phyloP scores from a whole-genome alignment of 2,888 invertebrate species.

The Meiosimyza decipiens region DNA sequence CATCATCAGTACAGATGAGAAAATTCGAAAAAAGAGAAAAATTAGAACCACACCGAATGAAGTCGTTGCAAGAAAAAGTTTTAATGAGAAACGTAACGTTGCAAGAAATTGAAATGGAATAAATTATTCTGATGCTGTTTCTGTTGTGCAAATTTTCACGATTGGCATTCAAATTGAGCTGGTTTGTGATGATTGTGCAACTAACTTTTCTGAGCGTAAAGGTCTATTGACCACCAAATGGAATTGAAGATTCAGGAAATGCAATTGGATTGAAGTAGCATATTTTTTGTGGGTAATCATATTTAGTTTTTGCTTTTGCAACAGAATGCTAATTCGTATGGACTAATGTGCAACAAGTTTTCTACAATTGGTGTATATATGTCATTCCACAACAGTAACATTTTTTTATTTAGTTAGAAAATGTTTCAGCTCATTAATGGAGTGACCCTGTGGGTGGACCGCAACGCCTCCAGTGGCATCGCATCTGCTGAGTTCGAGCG shows the following conservation, averaged over 20 bases:
- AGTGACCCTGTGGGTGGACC: too few species aligned
- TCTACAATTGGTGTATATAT: too few species aligned
- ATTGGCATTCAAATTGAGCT: neutral
- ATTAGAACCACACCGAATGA: conserved; percentile 13
- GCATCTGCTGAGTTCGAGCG: too few species aligned
- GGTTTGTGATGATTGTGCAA: conserved; percentile 3
- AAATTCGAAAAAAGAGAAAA: conserved; percentile 17
- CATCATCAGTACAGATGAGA: conserved; percentile 11
- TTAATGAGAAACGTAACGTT: conserved; percentile 13
- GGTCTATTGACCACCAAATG: conserved; percentile 9
- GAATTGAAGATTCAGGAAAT: conserved; percentile 14
- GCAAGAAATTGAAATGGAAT: conserved; percentile 31
- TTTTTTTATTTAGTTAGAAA: too few species aligned
- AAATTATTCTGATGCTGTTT: conserved; percentile 16
- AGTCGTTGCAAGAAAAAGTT: neutral
- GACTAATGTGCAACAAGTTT: too few species aligned
- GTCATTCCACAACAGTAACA: too few species aligned
- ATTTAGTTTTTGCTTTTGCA: too few species aligned
- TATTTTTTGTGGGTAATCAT: too few species aligned
- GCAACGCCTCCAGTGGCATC: too few species aligned
- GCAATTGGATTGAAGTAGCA: too few species aligned
- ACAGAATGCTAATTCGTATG: too few species aligned
- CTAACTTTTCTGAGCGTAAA: conserved; percentile 7
- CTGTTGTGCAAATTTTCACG: neutral
- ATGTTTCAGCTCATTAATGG: too few species aligned